Evolutionary conservation across 2,797 vertebrate genomes (phyloP).

Genomic region (Holocentrus rufus): DNA sequence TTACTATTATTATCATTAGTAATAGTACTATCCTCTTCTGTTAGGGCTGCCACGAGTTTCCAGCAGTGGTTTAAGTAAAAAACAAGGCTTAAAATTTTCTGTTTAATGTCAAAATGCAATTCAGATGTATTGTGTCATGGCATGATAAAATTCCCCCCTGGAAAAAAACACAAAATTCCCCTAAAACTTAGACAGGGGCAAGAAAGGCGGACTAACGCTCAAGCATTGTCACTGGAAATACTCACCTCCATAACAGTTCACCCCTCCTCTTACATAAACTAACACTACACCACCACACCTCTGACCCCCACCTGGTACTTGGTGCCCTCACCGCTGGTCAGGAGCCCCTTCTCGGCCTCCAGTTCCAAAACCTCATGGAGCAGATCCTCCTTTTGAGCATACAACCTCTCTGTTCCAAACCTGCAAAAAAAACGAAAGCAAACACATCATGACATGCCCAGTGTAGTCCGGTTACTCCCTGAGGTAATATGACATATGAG

Average conservation of each 20-base stretch:
- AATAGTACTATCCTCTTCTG: too few species aligned
- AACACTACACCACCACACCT: background rate
- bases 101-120: too few species aligned
- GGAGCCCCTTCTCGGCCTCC: slow-evolving; percentile 82
- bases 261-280: background rate
- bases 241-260: background rate
- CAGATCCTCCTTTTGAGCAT: slow-evolving; percentile 84
- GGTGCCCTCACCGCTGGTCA: slow-evolving; percentile 68
- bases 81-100: too few species aligned
- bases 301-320: slow-evolving; percentile 74
- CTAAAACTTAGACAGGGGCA: too few species aligned
- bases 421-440: slow-evolving; percentile 55
- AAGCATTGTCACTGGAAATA: background rate
- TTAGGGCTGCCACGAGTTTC: too few species aligned
- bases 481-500: background rate
- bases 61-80: too few species aligned
- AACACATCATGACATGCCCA: background rate
- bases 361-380: slow-evolving; percentile 84
- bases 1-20: too few species aligned
- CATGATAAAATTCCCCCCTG: too few species aligned
- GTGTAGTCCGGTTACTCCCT: background rate
- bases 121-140: too few species aligned
- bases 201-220: too few species aligned
- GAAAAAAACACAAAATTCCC: too few species aligned
- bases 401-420: slow-evolving; percentile 84